Conservation (phyloP, 2,888 invertebrate genomes). For the Eupelmus urozonus region DNA sequence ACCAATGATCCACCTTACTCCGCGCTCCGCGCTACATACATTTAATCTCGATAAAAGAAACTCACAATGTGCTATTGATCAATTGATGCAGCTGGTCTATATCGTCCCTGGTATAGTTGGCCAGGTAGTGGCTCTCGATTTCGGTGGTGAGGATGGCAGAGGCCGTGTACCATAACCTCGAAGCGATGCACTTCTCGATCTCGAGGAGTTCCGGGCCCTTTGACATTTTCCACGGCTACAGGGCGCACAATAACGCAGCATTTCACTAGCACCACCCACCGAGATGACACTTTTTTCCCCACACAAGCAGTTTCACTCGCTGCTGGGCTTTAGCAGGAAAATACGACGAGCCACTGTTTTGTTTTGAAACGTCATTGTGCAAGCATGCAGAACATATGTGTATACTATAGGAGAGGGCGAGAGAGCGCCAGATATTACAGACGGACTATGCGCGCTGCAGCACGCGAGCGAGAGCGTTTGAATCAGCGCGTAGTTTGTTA, state of each 20-base stretch:
- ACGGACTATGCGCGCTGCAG: no score
- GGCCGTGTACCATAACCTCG: constrained; percentile 73
- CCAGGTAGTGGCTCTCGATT: constrained; percentile 45
- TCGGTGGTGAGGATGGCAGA: constrained; percentile 62
- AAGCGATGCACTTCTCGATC: constrained; percentile 68
- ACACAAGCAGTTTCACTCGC: constrained; percentile 10
- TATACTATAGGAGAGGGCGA: neutral
- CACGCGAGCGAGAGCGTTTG: no score
- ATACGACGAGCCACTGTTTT: constrained; percentile 43
- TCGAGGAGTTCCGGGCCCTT: constrained; percentile 55
- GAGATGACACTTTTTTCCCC: neutral
- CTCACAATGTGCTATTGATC: constrained; percentile 58
- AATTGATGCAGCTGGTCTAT: constrained; percentile 53
- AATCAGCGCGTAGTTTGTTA: no score
- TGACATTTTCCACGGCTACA: constrained; percentile 50
- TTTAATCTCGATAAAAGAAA: constrained; percentile 9
- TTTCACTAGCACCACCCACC: constrained; percentile 37
- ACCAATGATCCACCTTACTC: constrained; percentile 1
- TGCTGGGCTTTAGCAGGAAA: constrained; percentile 23
- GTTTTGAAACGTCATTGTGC: constrained; percentile 56
- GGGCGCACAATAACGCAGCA: constrained; percentile 33
- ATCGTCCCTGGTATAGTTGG: constrained; percentile 54
- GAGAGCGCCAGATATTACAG: no score
- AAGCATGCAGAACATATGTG: constrained; percentile 31
- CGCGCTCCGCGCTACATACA: no score